phyloP scores from a whole-genome alignment of 2,888 invertebrate genomes.

The Helleia helle region DNA sequence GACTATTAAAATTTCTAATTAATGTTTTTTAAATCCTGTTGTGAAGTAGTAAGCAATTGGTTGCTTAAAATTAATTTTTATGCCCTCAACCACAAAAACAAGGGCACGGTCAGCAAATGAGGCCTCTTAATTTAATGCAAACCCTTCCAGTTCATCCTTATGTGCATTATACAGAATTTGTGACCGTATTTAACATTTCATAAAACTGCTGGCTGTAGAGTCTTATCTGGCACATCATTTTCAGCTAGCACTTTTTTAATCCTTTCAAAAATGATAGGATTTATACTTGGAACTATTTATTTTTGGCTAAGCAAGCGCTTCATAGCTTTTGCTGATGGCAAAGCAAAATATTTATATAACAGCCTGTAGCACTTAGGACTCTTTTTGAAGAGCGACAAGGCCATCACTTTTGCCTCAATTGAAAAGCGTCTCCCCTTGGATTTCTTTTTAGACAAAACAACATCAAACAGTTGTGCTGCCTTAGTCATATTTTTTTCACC shows the following conservation, averaged over 20 bases:
- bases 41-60: slow-evolving; percentile 27
- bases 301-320: slow-evolving; percentile 18
- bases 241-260: slow-evolving; percentile 11
- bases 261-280: too few species aligned
- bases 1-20: too few species aligned
- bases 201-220: slow-evolving; percentile 22
- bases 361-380: slow-evolving; percentile 18
- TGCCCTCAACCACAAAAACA: slow-evolving; percentile 25
- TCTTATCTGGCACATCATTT: slow-evolving; percentile 10
- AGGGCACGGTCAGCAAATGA: slow-evolving; percentile 22
- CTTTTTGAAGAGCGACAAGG: slow-evolving; percentile 13
- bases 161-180: slow-evolving; percentile 14
- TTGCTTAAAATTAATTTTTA: slow-evolving; percentile 22
- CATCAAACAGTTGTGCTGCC: slow-evolving; percentile 9
- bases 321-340: slow-evolving; percentile 19
- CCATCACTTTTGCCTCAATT: slow-evolving; percentile 12
- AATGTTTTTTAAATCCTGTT: slow-evolving; percentile 14
- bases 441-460: slow-evolving; percentile 9
- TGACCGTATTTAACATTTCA: slow-evolving; percentile 20
- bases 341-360: slow-evolving; percentile 14
- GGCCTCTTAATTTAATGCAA: slow-evolving; percentile 12
- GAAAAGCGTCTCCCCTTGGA: slow-evolving; percentile 12
- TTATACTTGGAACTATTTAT: slow-evolving; percentile 18
- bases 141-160: slow-evolving; percentile 18
- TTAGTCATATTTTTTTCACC: slow-evolving; percentile 6